Conservation (phyloP, 2,113 vertebrate species). For the Macrotis lagotis region DNA sequence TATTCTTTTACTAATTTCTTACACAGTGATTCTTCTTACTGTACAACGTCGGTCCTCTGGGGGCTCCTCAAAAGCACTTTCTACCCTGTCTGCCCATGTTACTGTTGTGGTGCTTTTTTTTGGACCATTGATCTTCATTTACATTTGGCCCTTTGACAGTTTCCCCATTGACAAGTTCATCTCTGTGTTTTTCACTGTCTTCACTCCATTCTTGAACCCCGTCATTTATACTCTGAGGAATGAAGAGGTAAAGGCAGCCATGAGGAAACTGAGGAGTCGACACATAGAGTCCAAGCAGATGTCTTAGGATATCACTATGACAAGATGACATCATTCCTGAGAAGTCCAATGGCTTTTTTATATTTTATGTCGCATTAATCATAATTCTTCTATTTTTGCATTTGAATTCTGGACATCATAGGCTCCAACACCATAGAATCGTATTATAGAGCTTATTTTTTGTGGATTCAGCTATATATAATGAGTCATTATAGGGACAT, state of each 20-base stretch:
- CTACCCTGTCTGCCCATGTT: constrained; percentile 28
- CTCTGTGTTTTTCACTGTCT: constrained; percentile 57
- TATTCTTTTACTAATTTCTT: constrained; percentile 50
- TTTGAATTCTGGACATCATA: too few relatives aligned
- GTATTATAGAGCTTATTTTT: too few relatives aligned
- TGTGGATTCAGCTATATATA: too few relatives aligned
- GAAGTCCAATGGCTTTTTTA: too few relatives aligned
- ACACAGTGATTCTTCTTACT: constrained; percentile 35
- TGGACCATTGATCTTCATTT: constrained; percentile 54
- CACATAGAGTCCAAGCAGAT: constrained; percentile 6
- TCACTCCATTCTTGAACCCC: constrained; percentile 49
- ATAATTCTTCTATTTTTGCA: too few relatives aligned
- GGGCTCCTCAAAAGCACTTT: constrained; percentile 31
- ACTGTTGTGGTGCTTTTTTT: constrained; percentile 53
- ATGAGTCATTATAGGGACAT: too few relatives aligned
- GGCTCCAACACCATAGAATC: too few relatives aligned
- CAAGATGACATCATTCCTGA: neutral
- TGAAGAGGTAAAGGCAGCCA: constrained; percentile 60
- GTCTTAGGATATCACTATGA: neutral
- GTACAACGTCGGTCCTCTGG: neutral
- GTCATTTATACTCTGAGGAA: constrained; percentile 64
- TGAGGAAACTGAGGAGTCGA: constrained; percentile 18
- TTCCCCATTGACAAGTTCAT: constrained; percentile 47
- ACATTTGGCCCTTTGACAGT: constrained; percentile 51
- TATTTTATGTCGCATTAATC: too few relatives aligned